phyloP scores from a whole-genome alignment of 1,140 invertebrate species.

The Oscheius sp. region DNA sequence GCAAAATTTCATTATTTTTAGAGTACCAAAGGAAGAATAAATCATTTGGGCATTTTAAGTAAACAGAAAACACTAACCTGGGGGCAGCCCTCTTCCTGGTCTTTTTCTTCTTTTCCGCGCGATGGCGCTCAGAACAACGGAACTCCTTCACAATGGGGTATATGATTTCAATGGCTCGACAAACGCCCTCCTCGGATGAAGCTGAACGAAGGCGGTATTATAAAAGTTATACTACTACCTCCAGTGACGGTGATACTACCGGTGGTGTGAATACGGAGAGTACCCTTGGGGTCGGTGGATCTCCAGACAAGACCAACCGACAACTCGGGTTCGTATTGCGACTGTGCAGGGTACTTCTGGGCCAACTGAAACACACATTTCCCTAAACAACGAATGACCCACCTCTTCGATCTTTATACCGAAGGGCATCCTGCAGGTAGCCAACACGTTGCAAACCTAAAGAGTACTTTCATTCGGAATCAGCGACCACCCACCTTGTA shows the following conservation, averaged over 20 bases:
- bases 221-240: conserved; percentile 36
- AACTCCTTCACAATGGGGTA: conserved; percentile 48
- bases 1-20: neutral
- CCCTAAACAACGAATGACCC: conserved; percentile 3
- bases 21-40: conserved; percentile 11
- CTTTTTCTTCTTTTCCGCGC: conserved; percentile 12
- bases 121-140: conserved; percentile 34
- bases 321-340: conserved; percentile 57
- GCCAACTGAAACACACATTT: conserved; percentile 34
- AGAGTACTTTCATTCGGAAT: neutral
- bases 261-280: conserved; percentile 57
- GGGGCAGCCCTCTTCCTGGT: conserved; percentile 4
- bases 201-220: conserved; percentile 25
- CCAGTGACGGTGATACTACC: conserved; percentile 56
- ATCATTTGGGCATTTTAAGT: conserved; percentile 2
- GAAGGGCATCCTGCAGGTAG: conserved; percentile 94
- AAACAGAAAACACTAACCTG: neutral
- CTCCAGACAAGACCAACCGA: conserved; percentile 52
- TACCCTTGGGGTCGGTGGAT: conserved; percentile 49
- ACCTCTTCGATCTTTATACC: conserved; percentile 79
- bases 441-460: conserved; percentile 90
- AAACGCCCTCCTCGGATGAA: conserved; percentile 38
- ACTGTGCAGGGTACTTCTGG: conserved; percentile 43
- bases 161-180: conserved; percentile 34
- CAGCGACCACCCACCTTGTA: neutral